Evolutionary conservation across 2,113 vertebrate genomes (phyloP).

Genomic region (Plotosus lineatus): DNA sequence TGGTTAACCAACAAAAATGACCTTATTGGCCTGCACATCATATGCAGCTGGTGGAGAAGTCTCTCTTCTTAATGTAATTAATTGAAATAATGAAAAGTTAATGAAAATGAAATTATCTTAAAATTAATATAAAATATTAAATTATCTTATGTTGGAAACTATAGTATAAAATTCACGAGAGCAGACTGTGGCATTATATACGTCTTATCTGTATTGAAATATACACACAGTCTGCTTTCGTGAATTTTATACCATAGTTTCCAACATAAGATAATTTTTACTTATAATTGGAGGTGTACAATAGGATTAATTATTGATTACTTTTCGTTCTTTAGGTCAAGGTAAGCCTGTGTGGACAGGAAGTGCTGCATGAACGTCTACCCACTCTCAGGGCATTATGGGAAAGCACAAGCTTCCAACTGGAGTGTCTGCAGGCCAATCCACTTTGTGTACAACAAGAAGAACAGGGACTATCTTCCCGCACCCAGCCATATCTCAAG

Average conservation of each 20-base stretch:
- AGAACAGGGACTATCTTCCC: slow-evolving; percentile 71
- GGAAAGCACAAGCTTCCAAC: slow-evolving; percentile 89
- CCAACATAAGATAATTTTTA: neutral
- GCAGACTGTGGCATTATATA: too few species aligned
- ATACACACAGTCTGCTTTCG: neutral
- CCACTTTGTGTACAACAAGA: slow-evolving; percentile 78
- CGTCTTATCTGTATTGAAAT: too few species aligned
- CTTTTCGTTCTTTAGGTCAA: slow-evolving; percentile 66
- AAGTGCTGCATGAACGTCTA: slow-evolving; percentile 73
- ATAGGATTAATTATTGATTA: neutral
- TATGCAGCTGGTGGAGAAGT: too few species aligned
- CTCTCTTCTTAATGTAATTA: too few species aligned
- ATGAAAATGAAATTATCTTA: too few species aligned
- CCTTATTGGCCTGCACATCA: too few species aligned
- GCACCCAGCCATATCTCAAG: slow-evolving; percentile 76
- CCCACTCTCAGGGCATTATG: slow-evolving; percentile 78
- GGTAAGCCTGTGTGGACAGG: slow-evolving; percentile 70
- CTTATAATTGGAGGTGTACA: neutral
- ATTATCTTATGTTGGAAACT: neutral
- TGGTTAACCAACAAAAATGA: too few species aligned
- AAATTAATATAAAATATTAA: too few species aligned
- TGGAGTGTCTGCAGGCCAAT: slow-evolving; percentile 82
- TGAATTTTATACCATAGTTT: neutral
- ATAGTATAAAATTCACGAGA: neutral
- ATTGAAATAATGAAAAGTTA: too few species aligned